phyloP scores from a whole-genome alignment of 2,888 invertebrate species.

The Ferdinandea cuprea region DNA sequence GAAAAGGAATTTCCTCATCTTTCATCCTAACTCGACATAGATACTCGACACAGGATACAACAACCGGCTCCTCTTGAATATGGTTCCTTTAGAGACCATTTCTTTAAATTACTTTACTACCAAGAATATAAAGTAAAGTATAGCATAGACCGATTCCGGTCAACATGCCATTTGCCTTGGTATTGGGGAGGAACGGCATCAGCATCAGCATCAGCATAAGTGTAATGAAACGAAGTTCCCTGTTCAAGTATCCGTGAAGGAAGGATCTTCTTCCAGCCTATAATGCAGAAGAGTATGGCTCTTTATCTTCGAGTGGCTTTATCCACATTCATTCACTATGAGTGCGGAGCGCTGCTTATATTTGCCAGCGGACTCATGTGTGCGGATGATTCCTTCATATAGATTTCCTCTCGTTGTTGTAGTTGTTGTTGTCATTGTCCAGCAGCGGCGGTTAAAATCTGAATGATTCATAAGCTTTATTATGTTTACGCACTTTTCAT shows the following conservation, averaged over 20 bases:
- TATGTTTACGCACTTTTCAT: conserved; percentile 44
- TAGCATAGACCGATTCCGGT: conserved; percentile 68
- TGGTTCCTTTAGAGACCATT: conserved; percentile 36
- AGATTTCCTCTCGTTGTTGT: conserved; percentile 28
- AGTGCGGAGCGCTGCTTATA: conserved; percentile 35
- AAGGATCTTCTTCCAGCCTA: conserved; percentile 60
- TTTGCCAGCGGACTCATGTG: conserved; percentile 12
- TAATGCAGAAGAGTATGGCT: conserved; percentile 64
- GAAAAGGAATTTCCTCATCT: conserved; percentile 42
- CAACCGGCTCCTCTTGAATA: no score
- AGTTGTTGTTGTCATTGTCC: conserved; percentile 31
- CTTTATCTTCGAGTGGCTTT: conserved; percentile 68
- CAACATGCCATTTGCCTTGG: conserved; percentile 63
- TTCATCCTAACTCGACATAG: conserved; percentile 46
- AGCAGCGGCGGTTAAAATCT: conserved; percentile 45
- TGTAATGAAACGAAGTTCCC: conserved; percentile 64
- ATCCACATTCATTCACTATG: conserved; percentile 49
- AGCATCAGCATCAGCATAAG: conserved; percentile 20
- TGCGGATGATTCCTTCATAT: conserved; percentile 18
- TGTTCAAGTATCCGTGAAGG: conserved; percentile 68
- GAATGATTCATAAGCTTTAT: conserved; percentile 61
- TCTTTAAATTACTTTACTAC: conserved; percentile 70
- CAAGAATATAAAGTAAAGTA: conserved; percentile 60
- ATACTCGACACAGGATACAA: conserved; percentile 44
- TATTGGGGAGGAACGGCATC: background rate